A percentile compares a stretch with the other conserved stretches of the same genome.
These are phyloP conservation scores for Toxostoma redivivum DNA, from an alignment of 2,113 vertebrate genomes.

Conservation along the genomic window DNA sequence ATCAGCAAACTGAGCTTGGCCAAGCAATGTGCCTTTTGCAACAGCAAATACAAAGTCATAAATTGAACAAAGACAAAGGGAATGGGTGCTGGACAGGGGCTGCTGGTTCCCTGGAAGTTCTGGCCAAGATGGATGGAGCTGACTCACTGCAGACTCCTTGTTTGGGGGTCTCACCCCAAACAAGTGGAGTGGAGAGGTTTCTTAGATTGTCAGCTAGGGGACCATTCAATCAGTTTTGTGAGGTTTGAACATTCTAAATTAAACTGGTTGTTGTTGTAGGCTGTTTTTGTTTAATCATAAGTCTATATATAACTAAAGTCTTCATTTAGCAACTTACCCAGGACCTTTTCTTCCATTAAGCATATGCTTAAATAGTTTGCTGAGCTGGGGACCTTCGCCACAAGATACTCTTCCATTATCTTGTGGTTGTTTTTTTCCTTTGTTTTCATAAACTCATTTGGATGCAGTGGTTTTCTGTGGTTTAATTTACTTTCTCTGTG, in stretches of 20 bases:
- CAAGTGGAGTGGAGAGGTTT: neutral
- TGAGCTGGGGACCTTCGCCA: neutral
- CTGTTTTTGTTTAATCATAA: neutral
- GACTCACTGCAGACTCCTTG: neutral
- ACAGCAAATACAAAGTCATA: neutral
- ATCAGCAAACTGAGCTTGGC: neutral
- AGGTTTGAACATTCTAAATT: neutral
- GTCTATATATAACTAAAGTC: neutral
- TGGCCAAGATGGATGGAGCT: neutral
- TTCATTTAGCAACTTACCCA: neutral
- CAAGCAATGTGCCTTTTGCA: neutral
- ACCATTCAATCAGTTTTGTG: neutral
- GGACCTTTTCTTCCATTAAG: neutral
- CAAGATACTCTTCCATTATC: neutral
- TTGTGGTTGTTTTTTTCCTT: neutral
- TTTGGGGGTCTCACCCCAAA: neutral
- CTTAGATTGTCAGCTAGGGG: neutral
- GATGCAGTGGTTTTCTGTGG: constrained; percentile 30
- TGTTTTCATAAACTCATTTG: constrained; percentile 36
- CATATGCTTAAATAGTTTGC: neutral
- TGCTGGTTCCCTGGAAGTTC: neutral
- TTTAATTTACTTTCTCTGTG: constrained; percentile 52
- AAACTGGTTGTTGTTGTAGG: neutral
- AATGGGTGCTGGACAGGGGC: neutral
- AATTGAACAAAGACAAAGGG: neutral